Evolutionary conservation across 2,888 invertebrate species (phyloP), one percentile per base, ranked within the genome.

Genomic region (Nowickia ferox): DNA sequence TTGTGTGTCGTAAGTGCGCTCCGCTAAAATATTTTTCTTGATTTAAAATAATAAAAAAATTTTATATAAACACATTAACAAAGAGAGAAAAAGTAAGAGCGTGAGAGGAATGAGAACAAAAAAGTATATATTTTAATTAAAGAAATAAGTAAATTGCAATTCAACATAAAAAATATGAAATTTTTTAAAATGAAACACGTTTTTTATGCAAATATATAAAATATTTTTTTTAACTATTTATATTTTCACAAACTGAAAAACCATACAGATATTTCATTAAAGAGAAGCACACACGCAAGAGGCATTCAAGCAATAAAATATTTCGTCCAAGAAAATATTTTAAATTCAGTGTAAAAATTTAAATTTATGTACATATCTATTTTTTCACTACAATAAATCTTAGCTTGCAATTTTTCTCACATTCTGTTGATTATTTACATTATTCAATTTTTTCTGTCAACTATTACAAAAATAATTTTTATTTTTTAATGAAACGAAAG

Each of bases 1-100:
- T 88, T 88, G 88, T 88, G 88, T 88, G 87, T 88, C 88, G 88
- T 88, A 87, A 87, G 88, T 87, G 84, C 87, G 88, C 87, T 86
- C 81, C 86, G 86, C 87, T 87, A 61, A 87, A 84, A 87, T 74
- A 82, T 84, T 80, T 84, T 84, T 83, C 69, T 86, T 86, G 46
- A 71, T 87, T 87, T 75, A 61, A 78, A 71, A 78, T 48, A 57
- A 81, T 42, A 71, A 66, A 59, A 71, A 72, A 55, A 48, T 11
- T 55, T 68, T 53, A 69, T 78, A 77, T 53, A 69, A 82, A 74
- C 68, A 82, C 82, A 79, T 74, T 75, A 46, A 59, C 13, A 44
- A 57, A 69, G 53, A 81, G 80, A 84, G 51, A 69, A 46, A 68
- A 55, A 38, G 19, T 44, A 63, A 83, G 63, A 66, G 66, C 66